These are phyloP conservation scores for Nerophis ophidion DNA, from an alignment of 2,113 vertebrate genomes.

Conservation along the genomic window DNA sequence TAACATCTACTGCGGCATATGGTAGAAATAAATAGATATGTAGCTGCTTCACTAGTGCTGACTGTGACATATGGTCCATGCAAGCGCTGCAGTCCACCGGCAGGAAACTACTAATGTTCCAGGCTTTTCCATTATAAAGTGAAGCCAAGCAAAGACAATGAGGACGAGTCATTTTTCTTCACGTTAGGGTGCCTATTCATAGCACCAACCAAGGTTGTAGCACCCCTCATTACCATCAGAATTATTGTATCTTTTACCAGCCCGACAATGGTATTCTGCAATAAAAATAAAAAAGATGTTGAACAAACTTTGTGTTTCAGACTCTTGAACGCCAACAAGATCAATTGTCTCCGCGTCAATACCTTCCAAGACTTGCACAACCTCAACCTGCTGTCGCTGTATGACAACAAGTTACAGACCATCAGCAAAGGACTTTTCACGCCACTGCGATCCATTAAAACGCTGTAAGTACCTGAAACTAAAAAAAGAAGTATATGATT, in stretches of 20 bases:
- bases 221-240: slow-evolving; percentile 19
- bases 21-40: slow-evolving; percentile 17
- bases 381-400: slow-evolving; percentile 94
- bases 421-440: slow-evolving; percentile 94
- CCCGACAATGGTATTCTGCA: slow-evolving; percentile 25
- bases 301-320: slow-evolving; percentile 62
- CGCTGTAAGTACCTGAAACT: slow-evolving; percentile 78
- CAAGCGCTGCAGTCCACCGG: slow-evolving; percentile 57
- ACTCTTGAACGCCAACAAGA: slow-evolving; percentile 98
- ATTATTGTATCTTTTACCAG: slow-evolving; percentile 16
- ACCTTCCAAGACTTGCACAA: slow-evolving; percentile 97
- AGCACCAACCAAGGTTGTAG: slow-evolving; percentile 24
- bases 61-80: slow-evolving; percentile 39
- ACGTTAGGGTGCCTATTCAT: slow-evolving; percentile 46
- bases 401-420: slow-evolving; percentile 98
- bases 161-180: slow-evolving; percentile 56
- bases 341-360: slow-evolving; percentile 95
- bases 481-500: too few relatives aligned
- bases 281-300: slow-evolving; percentile 23
- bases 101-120: slow-evolving; percentile 53
- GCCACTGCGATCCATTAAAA: slow-evolving; percentile 93
- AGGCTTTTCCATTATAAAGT: slow-evolving; percentile 60
- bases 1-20: slow-evolving; percentile 15
- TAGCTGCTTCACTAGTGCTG: slow-evolving; percentile 18
- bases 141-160: slow-evolving; percentile 60